Percentiles rank a stretch among this genome's conserved stretches.
phyloP scores from a whole-genome alignment of 2,888 invertebrate genomes.

The Tetranychus truncatus region DNA sequence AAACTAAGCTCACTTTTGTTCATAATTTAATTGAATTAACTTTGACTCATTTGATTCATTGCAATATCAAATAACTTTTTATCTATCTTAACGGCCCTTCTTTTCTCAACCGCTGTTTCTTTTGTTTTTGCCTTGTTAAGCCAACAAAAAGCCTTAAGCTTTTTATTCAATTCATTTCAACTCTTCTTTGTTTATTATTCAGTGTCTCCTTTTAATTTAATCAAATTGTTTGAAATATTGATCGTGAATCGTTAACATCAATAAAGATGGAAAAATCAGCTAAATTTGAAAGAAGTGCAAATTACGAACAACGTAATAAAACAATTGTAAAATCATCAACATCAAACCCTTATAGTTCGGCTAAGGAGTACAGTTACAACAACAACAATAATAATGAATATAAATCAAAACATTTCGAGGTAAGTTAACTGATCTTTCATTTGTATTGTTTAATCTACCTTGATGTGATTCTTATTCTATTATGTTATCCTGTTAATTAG shows the following conservation, averaged over 20 bases:
- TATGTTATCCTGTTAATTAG: not conserved
- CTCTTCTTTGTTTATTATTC: too few relatives aligned
- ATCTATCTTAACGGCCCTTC: too few relatives aligned
- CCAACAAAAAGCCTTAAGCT: too few relatives aligned
- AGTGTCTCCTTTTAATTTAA: too few relatives aligned
- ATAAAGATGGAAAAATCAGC: not conserved
- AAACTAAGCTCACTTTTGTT: not conserved
- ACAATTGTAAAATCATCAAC: not conserved
- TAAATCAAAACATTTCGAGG: not conserved
- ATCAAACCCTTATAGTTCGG: not conserved
- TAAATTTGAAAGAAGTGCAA: not conserved
- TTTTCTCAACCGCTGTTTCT: too few relatives aligned
- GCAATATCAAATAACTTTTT: not conserved
- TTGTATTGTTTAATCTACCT: not conserved
- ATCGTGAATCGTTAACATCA: not conserved
- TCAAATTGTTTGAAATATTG: not conserved
- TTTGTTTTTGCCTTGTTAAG: too few relatives aligned
- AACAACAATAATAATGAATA: not conserved
- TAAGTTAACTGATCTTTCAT: not conserved
- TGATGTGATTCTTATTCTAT: not conserved
- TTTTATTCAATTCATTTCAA: too few relatives aligned
- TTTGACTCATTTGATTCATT: not conserved
- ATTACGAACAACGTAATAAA: not conserved
- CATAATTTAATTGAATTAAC: not conserved
- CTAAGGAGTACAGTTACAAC: not conserved